Evolutionary conservation across 2,797 vertebrate species (phyloP), one percentile per base, ranked within the genome.

Genomic region (Chiloscyllium punctatum): DNA sequence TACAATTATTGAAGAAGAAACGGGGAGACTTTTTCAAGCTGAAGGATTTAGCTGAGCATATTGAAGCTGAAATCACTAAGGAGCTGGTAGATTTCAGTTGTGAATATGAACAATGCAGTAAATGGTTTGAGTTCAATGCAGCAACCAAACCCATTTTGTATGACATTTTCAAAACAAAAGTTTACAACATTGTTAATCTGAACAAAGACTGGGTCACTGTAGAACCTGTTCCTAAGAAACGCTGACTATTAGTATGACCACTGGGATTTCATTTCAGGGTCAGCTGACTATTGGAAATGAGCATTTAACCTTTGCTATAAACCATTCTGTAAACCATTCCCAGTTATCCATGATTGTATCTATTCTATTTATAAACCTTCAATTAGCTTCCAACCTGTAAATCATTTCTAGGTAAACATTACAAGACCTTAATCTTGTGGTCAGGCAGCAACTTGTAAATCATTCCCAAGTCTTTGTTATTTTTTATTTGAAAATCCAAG

Each of bases 121-220:
- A n/a, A 1, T 95, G 94, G 94, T 95, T 95, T 95, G 94, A 95
- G 48, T 72, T 95, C 42, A 95, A 42, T 30, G 5, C 16, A n/a
- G 94, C 0, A 48, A 95, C 94, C 11, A 95, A 95, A 30, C 94
- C 94, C 7, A 77, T 95, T 30, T 69, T 95, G 94, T 95, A 95
- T n/a, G 94, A 95, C 18, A 13, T 95, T 51, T 95, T 95, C 33
- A 0, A 77, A 30, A 95, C 21, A 77, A 77, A 53, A 33, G 9
- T 77, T n/a, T 33, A 51, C 25, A 95, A 74, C 15, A 77, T 25
- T 51, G 94, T 72, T 13, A n/a, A 95, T 30, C 6, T 57, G 48
- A 95, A 95, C 94, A 95, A 95, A n/a, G 71, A 77, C 27, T 95
- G 94, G 94, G 69, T 95, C 71, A 77, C 11, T 21, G 69, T 95